phyloP scores from a whole-genome alignment of 2,797 vertebrate genomes.

The Cuniculus paca region DNA sequence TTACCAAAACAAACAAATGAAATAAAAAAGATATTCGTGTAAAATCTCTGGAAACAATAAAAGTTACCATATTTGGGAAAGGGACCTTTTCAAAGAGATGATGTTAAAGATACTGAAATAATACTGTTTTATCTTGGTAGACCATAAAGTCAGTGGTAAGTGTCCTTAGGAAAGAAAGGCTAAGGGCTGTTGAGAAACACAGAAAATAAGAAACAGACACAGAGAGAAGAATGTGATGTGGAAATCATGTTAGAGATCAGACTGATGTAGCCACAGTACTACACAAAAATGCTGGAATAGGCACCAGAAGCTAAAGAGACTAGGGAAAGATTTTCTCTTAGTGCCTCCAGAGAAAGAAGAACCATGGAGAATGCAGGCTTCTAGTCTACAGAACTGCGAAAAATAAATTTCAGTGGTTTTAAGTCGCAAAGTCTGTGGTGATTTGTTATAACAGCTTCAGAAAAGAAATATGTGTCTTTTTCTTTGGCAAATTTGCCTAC shows the following conservation, averaged over 20 bases:
- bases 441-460: neutral
- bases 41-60: neutral
- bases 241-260: neutral
- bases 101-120: neutral
- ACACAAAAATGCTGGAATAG: neutral
- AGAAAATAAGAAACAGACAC: neutral
- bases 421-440: neutral
- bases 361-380: neutral
- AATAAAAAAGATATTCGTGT: neutral
- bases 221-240: neutral
- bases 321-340: neutral
- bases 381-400: neutral
- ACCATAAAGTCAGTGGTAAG: neutral
- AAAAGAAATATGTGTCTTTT: neutral
- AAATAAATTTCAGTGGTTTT: neutral
- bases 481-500: neutral
- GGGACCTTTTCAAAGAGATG: neutral
- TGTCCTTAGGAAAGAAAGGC: neutral
- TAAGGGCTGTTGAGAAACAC: neutral
- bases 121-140: neutral
- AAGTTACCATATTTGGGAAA: neutral
- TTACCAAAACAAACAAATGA: neutral
- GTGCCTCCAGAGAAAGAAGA: neutral
- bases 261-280: neutral
- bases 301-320: neutral